Base-by-base conservation (phyloP, 2,888 invertebrate species). In the Melieria omissa region DNA sequence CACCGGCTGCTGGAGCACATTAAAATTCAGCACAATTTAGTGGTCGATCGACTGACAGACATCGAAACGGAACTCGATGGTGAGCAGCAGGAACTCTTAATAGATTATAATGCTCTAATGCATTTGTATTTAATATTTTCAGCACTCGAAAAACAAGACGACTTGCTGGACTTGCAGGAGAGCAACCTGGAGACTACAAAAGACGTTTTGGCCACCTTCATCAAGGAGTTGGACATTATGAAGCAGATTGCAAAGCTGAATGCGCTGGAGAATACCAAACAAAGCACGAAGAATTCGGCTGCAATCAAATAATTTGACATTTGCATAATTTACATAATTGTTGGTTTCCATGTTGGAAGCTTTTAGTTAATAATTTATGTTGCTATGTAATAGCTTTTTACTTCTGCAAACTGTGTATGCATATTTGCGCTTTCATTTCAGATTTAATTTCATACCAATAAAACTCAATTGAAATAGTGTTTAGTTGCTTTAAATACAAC, bases 21-120 rank as follows among this genome's bases (percentile, higher is more conserved):
- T 68, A 90, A 91, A 79, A 91, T 93, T 76, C 92, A 92, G 81
- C 94, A 95, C 84, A 89, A 90, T 73, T 88, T 92, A 71, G 89
- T 95, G 47, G 92, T 94, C 83, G 90, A 91, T 1, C 86, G 93
- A 55, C 89, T 96, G 60, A 91, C 91, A 78, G 90, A 91, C 65
- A 91, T 95, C 66, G 95, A 95, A 86, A 90, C 91, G 9, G 92
- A 94, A 85, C 90, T 95, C 73, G 90, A 91, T 77, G 92, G 93
- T 79, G 58, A 73, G 77, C 69, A 55, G 29, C 29, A 2, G 29
- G 3, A 29, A 29, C 29, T 29, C 29, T 29, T 29, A 29, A 29
- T 29, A 29, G 1, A 29, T 29, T 42, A 7, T 12, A 9, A 52
- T 68, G 14, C 5, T 45, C 3, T 5, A 10, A 47, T 57, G 12